Evolutionary conservation across 2,113 vertebrate genomes (phyloP), one percentile per base, ranked within the genome.

Genomic region (Clupea harengus): DNA sequence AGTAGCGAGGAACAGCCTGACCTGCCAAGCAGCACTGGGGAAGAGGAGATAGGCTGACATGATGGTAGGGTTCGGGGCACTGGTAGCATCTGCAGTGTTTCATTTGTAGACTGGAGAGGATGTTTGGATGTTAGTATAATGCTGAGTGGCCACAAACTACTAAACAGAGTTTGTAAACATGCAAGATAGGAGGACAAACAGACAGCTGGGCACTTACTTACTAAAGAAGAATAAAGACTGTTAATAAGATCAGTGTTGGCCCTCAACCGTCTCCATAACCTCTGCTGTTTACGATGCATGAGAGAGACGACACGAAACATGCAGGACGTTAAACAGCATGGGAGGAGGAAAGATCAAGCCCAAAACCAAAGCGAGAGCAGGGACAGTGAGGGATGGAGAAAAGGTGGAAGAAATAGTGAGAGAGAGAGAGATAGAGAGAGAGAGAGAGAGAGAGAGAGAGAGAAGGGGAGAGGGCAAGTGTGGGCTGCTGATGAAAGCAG

Each of bases 401-500:
- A 75, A 81, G 88, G 90, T 85, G 88, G 83, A 72, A 72, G 25
- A 72, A 1, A 64, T 8, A n/a, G 6, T 25, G 60, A 72, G 64
- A 72, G 64, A 72, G 64, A 72, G 64, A 72, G 64, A 72, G 25
- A 75, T 28, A 75, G 67, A 75, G 25, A 75, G 87, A 90, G 85
- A 89, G 84, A 80, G 84, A 86, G 83, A 88, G 86, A 81, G 75
- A 89, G 45, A 82, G 86, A 86, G 85, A 85, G 28, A 45, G 54
- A 85, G 57, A 45, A n/a, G n/a, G 0, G 0, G n/a, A 28, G 52
- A 82, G 85, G 89, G 54, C 75, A 87, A 52, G 45, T 32, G 67
- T 15, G 67, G 83, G 82, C 84, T 91, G 90, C 89, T 89, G 89
- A 89, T 88, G 90, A 91, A 90, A 85, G 88, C 87, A 90, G 85